Evolutionary conservation across 2,113 vertebrate species (phyloP), one percentile per base, ranked within the genome.

Genomic region (Bolborhynchus lineola): DNA sequence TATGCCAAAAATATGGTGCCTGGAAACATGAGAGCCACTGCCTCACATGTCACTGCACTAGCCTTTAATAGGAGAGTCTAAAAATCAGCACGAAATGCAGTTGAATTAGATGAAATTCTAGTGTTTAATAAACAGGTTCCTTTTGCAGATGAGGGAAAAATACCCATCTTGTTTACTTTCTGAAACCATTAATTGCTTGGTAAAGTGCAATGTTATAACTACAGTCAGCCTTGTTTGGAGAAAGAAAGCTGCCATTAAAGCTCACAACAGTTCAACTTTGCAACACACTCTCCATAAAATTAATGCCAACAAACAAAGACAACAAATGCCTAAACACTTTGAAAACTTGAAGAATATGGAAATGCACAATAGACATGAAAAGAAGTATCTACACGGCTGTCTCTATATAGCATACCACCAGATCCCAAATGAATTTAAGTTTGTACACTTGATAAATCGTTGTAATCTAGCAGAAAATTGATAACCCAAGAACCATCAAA

Each of bases 381-480:
- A 44, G 28, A 84, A 77, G 46, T 33, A 63, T 81, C 77, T 52
- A 26, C 28, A 4, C 13, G 65, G 57, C 23, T 7, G 26, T 33
- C 33, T 77, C 50, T 59, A 26, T 39, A 9, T 15, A 57, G 10
- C 28, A 12, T 9, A 50, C 31, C 47, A 46, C 42, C 60, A 71
- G 69, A 46, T 39, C 52, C 49, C 79, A 87, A 68, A 81, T 35
- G 20, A 84, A 90, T 76, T 93, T 50, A 71, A 64, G 59, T 76
- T 71, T 79, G 74, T 60, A 63, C 68, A 72, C 39, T 62, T 33
- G 80, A 89, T 81, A 88, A 95, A 89, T 87, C 69, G 86, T 5
- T 44, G 92, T 92, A 75, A 86, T 86, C 62, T 64, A 90, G 81
- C 64, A 95, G 89, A 93, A 96, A 96, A 95, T 31, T 57, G 83